Conservation (phyloP, 2,113 vertebrate genomes). For the Mirza zaza region DNA sequence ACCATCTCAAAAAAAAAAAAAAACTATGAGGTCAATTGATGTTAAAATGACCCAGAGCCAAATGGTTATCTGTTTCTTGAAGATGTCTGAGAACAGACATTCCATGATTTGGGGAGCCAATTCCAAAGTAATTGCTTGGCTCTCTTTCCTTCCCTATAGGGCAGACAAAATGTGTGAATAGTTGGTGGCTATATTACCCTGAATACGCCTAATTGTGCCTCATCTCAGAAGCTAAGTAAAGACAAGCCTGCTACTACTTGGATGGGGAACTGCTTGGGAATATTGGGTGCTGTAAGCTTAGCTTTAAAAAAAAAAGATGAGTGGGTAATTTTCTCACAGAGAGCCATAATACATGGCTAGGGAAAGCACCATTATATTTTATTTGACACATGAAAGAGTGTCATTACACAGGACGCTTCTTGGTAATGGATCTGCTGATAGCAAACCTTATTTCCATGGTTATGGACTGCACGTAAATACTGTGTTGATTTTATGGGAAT, state of each 20-base stretch:
- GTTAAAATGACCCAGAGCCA: neutral
- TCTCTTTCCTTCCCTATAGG: neutral
- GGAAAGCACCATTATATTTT: neutral
- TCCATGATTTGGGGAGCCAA: neutral
- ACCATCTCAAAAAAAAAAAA: neutral
- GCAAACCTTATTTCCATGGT: neutral
- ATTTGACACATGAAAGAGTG: neutral
- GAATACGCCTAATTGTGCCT: too few species aligned
- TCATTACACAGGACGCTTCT: neutral
- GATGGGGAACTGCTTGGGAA: too few species aligned
- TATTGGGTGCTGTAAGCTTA: too few species aligned
- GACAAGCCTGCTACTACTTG: too few species aligned
- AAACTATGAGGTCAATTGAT: neutral
- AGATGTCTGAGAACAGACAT: neutral
- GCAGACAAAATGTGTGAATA: neutral
- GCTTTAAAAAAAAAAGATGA: neutral
- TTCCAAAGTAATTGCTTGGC: neutral
- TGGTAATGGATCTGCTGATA: neutral
- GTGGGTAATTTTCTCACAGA: neutral
- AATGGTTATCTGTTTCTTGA: neutral
- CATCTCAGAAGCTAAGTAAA: too few species aligned
- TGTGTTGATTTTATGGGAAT: neutral
- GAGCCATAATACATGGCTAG: neutral
- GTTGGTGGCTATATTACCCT: too few species aligned
- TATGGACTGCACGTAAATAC: neutral